Evolutionary conservation across 2,113 vertebrate species (phyloP).

Genomic region (Lophotis ruficrista): DNA sequence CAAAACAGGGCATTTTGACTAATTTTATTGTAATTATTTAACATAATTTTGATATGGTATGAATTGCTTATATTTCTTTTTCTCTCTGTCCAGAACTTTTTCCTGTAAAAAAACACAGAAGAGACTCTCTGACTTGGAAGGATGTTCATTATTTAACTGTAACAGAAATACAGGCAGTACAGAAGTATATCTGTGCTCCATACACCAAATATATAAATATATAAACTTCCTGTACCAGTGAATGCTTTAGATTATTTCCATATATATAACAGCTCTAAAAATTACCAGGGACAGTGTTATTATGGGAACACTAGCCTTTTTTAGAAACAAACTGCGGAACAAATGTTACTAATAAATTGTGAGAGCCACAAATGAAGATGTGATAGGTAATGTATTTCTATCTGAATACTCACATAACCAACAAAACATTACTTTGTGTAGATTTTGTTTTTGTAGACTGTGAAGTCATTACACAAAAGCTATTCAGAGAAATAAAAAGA

Average conservation of each 20-base stretch:
- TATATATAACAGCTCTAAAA: background rate
- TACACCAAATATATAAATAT: background rate
- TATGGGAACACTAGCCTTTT: background rate
- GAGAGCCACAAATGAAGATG: background rate
- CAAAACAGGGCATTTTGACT: background rate
- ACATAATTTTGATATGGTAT: background rate
- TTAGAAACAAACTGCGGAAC: background rate
- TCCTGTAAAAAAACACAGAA: background rate
- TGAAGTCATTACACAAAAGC: background rate
- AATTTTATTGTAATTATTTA: background rate
- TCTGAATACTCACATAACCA: background rate
- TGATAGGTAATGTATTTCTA: background rate
- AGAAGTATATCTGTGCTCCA: background rate
- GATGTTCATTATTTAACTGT: background rate
- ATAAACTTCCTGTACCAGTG: background rate
- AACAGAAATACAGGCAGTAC: background rate
- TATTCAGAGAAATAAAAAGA: background rate
- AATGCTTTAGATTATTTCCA: background rate
- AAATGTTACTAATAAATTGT: background rate
- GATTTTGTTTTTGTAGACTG: background rate
- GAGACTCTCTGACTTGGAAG: background rate
- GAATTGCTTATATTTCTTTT: background rate
- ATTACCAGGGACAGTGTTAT: background rate
- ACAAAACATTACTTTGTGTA: background rate
- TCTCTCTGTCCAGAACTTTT: background rate